Base-by-base conservation (phyloP, 2,888 invertebrate genomes). In the Notodonta dromedarius region DNA sequence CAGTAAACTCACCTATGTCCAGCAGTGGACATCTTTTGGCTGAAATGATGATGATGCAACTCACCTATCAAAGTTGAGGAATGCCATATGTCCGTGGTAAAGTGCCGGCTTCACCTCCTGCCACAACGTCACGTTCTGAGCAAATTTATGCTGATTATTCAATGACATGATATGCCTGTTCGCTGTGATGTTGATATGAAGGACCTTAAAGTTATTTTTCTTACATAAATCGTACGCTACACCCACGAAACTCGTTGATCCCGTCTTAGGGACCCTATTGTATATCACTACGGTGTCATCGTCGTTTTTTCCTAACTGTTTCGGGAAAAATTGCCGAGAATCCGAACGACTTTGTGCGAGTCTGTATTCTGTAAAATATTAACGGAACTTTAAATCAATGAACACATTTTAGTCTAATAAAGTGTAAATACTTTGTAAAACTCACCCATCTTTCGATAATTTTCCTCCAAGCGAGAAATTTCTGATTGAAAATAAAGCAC, bases 41-140 rank as follows among this genome's bases (percentile, higher is more conserved):
- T 24, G 24, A 24, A 24, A 24, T 24, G 24, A 24, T 24, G 24
- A 24, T 24, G 24, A 24, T 24, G 24, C 24, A 11, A 90, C 94
- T 89, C 92, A 98, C 98, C 97, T 97, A 70, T 96, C 95, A 94
- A 99, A 99, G 90, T 99, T 98, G 68, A 99, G 93, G 92, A 97
- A 99, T 6, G 99, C 98, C 95, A 99, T 96, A 88, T 99, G 99
- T 0, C 99, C 99, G 90, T 99, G 99, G 90, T 99, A 99, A 60
- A 99, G 94, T 0, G 98, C 98, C 53, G 99, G 99, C 86, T 98
- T 98, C 90, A 98, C 96, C 59, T 95, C 95, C 73, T 95, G 93
- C 99, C 99, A 99, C 65, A 95, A 94, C 1, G 98, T 97, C 57
- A 99, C 95, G 89, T 99, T 99, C 75, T 96, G 96, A 71, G 97